phyloP scores from a whole-genome alignment of 2,113 vertebrate genomes.

The Hoplias malabaricus region DNA sequence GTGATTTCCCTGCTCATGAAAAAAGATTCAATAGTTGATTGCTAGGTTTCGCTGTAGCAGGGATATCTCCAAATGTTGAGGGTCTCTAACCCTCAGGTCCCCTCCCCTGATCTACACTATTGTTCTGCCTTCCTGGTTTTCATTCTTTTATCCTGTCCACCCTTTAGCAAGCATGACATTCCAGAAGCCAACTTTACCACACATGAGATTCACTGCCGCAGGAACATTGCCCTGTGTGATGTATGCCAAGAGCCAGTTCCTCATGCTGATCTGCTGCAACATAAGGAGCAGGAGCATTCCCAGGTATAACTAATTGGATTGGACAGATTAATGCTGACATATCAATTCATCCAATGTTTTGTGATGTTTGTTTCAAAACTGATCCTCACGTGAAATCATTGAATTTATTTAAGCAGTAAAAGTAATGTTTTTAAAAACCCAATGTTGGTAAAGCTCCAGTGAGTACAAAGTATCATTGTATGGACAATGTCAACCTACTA shows the following conservation, averaged over 20 bases:
- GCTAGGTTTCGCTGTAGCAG: neutral
- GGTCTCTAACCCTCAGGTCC: neutral
- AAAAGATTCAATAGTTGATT: neutral
- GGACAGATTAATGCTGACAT: neutral
- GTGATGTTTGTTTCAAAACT: too few relatives aligned
- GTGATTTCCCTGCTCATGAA: neutral
- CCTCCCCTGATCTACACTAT: neutral
- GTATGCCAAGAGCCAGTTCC: constrained; percentile 89
- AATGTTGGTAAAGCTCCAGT: too few relatives aligned
- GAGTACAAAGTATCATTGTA: too few relatives aligned
- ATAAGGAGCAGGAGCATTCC: constrained; percentile 83
- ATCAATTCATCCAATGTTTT: neutral
- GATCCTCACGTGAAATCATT: too few relatives aligned
- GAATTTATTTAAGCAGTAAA: too few relatives aligned
- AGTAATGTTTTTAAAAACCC: too few relatives aligned
- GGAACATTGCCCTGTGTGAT: constrained; percentile 86
- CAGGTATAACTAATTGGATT: constrained; percentile 67
- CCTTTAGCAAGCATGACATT: constrained; percentile 86
- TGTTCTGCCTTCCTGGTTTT: neutral
- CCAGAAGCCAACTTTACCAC: constrained; percentile 90
- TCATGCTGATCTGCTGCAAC: constrained; percentile 81
- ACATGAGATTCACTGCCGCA: constrained; percentile 93
- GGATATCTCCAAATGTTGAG: neutral
- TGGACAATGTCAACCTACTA: too few relatives aligned
- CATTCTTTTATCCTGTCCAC: neutral